These are phyloP conservation scores for Pomatostomus ruficeps DNA, from an alignment of 2,113 vertebrate genomes.

Conservation along the genomic window DNA sequence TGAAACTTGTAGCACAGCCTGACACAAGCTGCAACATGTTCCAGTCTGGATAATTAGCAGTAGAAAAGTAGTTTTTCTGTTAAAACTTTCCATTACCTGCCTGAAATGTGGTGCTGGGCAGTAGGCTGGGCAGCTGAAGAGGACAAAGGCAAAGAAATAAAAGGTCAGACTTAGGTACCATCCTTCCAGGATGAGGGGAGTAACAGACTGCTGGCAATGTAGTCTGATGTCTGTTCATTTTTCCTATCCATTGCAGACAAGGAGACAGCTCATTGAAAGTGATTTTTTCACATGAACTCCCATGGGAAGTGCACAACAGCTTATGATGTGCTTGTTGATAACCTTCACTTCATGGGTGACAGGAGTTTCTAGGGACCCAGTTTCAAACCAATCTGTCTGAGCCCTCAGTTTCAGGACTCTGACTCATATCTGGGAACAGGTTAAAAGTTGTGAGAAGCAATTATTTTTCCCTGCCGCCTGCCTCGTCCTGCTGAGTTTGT, in stretches of 20 bases:
- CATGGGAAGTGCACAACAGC: neutral
- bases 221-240: neutral
- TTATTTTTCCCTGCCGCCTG: neutral
- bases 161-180: neutral
- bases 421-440: neutral
- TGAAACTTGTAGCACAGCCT: neutral
- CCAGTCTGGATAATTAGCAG: neutral
- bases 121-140: neutral
- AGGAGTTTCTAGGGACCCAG: neutral
- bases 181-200: neutral
- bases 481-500: neutral
- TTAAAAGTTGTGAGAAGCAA: neutral
- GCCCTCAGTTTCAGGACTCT: neutral
- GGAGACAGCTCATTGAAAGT: neutral
- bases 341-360: neutral
- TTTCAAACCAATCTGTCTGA: neutral
- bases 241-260: neutral
- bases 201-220: neutral
- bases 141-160: neutral
- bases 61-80: neutral
- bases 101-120: neutral
- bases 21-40: accelerated
- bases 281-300: neutral
- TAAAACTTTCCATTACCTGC: neutral
- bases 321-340: neutral